phyloP scores from a whole-genome alignment of 2,797 vertebrate species.

The Buphagus erythrorhynchus region DNA sequence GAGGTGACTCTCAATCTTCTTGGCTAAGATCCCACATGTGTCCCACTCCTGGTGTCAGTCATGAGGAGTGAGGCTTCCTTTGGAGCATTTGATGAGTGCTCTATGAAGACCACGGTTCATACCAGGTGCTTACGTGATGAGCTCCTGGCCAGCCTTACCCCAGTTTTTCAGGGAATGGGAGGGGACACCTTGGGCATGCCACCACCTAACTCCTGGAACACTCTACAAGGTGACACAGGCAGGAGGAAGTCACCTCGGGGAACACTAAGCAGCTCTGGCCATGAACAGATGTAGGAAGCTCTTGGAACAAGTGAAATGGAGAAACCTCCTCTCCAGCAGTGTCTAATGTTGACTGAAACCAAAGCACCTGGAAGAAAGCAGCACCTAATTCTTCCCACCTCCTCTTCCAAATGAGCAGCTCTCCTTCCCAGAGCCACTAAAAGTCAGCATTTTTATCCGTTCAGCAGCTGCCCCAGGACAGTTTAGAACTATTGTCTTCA shows the following conservation, averaged over 20 bases:
- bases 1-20: not conserved
- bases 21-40: accelerated
- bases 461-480: not conserved
- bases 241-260: accelerated
- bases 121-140: accelerated
- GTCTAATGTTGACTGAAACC: not conserved
- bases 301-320: not conserved
- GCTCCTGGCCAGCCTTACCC: not conserved
- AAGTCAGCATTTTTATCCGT: not conserved
- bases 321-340: not conserved
- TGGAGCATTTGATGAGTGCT: accelerated
- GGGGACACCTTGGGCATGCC: not conserved
- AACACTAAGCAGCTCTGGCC: not conserved
- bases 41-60: not conserved
- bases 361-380: not conserved
- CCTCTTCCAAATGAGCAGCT: accelerated
- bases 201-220: not conserved
- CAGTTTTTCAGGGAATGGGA: not conserved
- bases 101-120: not conserved
- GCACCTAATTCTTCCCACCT: not conserved
- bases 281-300: not conserved
- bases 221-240: not conserved
- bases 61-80: not conserved
- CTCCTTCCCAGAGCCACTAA: not conserved
- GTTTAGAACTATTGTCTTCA: not conserved